Conservation (phyloP, 2,113 vertebrate species). For the Tympanuchus pallidicinctus region DNA sequence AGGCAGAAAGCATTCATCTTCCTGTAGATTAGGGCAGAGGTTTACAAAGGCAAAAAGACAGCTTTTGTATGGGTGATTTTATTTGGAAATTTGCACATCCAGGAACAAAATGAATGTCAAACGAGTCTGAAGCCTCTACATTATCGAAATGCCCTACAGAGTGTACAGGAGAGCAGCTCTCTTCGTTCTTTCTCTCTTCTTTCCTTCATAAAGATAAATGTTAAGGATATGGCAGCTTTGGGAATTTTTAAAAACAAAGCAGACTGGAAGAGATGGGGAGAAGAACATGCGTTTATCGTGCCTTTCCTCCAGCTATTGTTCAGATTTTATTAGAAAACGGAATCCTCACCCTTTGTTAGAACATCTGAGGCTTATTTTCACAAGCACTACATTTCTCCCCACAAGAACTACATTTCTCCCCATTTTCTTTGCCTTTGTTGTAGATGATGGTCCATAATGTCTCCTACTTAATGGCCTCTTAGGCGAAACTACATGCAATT, state of each 20-base stretch:
- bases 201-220: not conserved
- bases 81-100: not conserved
- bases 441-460: not conserved
- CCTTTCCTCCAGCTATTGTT: not conserved
- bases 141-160: rapidly evolving
- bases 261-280: not conserved
- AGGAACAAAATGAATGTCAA: not conserved
- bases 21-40: not conserved
- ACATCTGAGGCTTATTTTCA: not conserved
- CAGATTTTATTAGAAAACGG: not conserved
- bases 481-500: not conserved
- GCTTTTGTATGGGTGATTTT: not conserved
- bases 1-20: not conserved
- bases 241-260: not conserved
- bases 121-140: rapidly evolving
- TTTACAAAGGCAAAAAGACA: not conserved
- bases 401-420: not conserved
- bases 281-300: not conserved
- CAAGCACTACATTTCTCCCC: not conserved
- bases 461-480: not conserved
- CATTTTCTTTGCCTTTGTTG: not conserved
- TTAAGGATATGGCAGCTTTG: not conserved
- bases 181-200: not conserved
- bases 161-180: not conserved
- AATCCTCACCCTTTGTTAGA: not conserved